These are phyloP conservation scores for Pungitius pungitius DNA, from an alignment of 2,113 vertebrate species.

Conservation along the genomic window DNA sequence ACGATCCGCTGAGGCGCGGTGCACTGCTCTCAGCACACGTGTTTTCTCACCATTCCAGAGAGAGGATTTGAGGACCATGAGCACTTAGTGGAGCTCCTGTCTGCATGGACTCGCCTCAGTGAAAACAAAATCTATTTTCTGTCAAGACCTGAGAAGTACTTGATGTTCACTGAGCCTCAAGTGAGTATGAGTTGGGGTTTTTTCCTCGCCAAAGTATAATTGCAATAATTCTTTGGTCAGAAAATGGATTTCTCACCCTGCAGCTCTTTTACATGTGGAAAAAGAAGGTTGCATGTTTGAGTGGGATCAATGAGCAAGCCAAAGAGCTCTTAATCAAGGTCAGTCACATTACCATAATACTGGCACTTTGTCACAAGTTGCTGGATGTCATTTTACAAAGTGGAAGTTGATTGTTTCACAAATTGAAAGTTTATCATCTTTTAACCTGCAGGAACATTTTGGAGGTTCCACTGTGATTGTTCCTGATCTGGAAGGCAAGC, in stretches of 20 bases:
- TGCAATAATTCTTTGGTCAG: neutral
- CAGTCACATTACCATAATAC: constrained; percentile 37
- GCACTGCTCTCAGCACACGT: neutral
- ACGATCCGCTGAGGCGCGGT: neutral
- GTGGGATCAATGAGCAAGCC: constrained; percentile 79
- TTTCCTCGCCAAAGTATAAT: neutral
- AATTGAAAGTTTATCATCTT: neutral
- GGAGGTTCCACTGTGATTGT: constrained; percentile 86
- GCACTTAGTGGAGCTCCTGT: constrained; percentile 88
- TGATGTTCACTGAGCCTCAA: constrained; percentile 94
- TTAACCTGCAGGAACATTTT: constrained; percentile 87
- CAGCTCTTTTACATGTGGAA: constrained; percentile 89
- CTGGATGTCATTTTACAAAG: neutral
- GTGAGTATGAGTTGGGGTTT: constrained; percentile 59
- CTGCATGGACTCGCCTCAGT: constrained; percentile 88
- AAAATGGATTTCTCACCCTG: neutral
- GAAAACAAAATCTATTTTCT: constrained; percentile 90
- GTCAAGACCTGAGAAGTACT: constrained; percentile 87
- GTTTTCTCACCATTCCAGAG: constrained; percentile 78
- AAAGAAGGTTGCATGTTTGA: constrained; percentile 81
- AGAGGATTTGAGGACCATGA: constrained; percentile 96
- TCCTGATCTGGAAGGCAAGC: constrained; percentile 86
- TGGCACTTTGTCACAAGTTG: neutral
- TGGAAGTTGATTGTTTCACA: neutral
- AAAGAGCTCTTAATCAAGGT: constrained; percentile 88